Percentiles rank a stretch among this genome's conserved stretches.
These are phyloP conservation scores for Andrena trimmerana DNA, from an alignment of 2,888 invertebrate genomes.

Conservation along the genomic window DNA sequence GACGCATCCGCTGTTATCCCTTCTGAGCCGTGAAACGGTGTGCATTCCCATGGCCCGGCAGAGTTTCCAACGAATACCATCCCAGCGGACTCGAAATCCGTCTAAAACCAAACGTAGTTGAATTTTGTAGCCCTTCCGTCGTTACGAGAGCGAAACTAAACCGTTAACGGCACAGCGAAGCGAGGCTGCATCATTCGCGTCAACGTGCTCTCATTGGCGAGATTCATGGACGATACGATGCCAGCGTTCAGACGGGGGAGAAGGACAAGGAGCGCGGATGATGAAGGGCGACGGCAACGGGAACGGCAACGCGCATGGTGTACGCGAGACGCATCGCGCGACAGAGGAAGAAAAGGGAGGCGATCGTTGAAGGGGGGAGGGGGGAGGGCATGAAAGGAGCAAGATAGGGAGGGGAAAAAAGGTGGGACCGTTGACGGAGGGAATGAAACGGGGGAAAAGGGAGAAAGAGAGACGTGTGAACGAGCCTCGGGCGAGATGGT, in stretches of 20 bases:
- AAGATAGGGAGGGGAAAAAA: slow-evolving; percentile 43
- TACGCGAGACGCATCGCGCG: slow-evolving; percentile 10
- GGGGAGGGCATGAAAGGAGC: slow-evolving; percentile 61
- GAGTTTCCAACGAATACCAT: background rate
- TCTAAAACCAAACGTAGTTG: background rate
- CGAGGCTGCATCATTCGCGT: background rate
- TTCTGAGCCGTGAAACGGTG: background rate
- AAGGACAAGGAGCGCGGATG: slow-evolving; percentile 6
- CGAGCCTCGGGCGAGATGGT: slow-evolving; percentile 71
- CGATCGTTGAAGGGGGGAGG: slow-evolving; percentile 35
- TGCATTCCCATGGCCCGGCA: background rate
- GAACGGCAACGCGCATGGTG: slow-evolving; percentile 36
- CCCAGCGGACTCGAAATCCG: background rate
- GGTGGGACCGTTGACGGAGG: slow-evolving; percentile 21
- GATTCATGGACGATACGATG: slow-evolving; percentile 24
- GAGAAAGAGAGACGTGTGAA: slow-evolving; percentile 70
- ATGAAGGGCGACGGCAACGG: slow-evolving; percentile 11
- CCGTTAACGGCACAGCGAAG: slow-evolving; percentile 5
- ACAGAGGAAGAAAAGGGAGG: slow-evolving; percentile 14
- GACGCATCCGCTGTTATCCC: background rate
- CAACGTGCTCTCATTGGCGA: slow-evolving; percentile 50
- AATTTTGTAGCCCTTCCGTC: background rate
- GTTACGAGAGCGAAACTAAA: slow-evolving; percentile 6
- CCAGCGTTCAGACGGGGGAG: background rate
- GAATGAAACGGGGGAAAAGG: slow-evolving; percentile 38